Evolutionary conservation across 2,113 vertebrate species (phyloP), one percentile per base, ranked within the genome.

Genomic region (Epinephelus cyanopodus): DNA sequence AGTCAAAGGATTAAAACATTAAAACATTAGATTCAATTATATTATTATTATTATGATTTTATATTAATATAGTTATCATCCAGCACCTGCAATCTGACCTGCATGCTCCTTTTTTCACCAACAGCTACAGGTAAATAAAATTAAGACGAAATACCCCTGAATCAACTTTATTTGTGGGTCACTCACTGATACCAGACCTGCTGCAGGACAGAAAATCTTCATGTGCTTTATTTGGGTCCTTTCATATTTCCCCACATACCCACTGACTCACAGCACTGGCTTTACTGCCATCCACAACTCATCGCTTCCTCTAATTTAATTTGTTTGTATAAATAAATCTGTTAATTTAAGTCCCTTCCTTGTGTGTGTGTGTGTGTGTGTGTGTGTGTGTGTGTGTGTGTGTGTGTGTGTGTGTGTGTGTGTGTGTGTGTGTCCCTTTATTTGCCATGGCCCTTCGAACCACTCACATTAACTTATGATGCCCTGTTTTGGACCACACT

Each of bases 401-500:
- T 9, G 21, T 52, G 2, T 18, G 25, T 23, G 56, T 9, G 21
- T 52, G 2, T 18, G 25, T 23, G 56, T 9, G 21, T 5, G 56
- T 9, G 21, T 52, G 2, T 18, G 56, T 9, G 21, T 52, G 2
- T 18, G 25, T 23, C 57, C 0, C 23, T 42, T 17, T 21, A 29
- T 62, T 62, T 70, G 8, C 33, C 18, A 21, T 27, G 9, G 47
- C 6, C 18, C 25, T 68, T 14, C 2, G 5, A 33, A 33, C 10
- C 1, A 1, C 4, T 18, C 68, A 23, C 21, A 23, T 37, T 64
- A 54, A 21, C 33, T 65, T 64, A 61, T 25, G 53, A 66, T 80
- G 71, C 52, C 25, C 39, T 14, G 58, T 79, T 82, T 39, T 57
- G 62, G 58, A 37, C 61, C 17, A n/a, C 17, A 33, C 15, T 61